These are phyloP conservation scores for Chionodraco myersi DNA, from an alignment of 2,113 vertebrate genomes.

Conservation along the genomic window DNA sequence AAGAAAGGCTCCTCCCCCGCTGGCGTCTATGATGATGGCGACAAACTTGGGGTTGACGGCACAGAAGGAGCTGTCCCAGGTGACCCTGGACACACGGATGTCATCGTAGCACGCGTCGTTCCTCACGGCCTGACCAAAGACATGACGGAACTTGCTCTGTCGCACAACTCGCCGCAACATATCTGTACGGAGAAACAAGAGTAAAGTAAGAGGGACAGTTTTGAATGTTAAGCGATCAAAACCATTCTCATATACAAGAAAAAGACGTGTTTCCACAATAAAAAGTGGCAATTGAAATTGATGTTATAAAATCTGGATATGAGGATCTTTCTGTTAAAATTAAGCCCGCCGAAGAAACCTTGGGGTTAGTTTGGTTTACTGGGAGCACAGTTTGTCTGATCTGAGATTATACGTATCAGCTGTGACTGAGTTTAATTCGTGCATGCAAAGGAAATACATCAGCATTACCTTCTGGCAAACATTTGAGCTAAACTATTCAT, in stretches of 20 bases:
- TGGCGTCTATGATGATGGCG: conserved; percentile 96
- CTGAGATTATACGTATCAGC: no score
- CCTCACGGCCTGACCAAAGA: conserved; percentile 96
- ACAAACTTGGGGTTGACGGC: conserved; percentile 97
- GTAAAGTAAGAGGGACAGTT: background rate
- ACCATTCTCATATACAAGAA: no score
- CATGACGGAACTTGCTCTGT: conserved; percentile 98
- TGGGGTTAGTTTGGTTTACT: no score
- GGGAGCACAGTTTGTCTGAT: no score
- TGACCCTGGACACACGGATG: conserved; percentile 96
- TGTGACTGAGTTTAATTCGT: background rate
- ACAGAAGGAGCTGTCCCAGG: conserved; percentile 98
- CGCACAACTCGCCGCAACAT: conserved; percentile 97
- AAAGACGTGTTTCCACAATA: no score
- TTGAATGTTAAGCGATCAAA: background rate
- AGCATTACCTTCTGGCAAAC: background rate
- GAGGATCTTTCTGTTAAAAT: no score
- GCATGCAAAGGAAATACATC: conserved; percentile 1
- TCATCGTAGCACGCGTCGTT: conserved; percentile 98
- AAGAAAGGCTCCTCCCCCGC: conserved; percentile 95
- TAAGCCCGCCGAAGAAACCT: no score
- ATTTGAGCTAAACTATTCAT: conserved; percentile 1
- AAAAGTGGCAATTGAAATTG: no score
- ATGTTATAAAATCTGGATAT: no score
- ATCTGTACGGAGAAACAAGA: conserved; percentile 80